A percentile compares a stretch with the other conserved stretches of the same genome.
These are phyloP conservation scores for Nothoprocta perdicaria DNA, from an alignment of 2,113 vertebrate species.

Conservation along the genomic window DNA sequence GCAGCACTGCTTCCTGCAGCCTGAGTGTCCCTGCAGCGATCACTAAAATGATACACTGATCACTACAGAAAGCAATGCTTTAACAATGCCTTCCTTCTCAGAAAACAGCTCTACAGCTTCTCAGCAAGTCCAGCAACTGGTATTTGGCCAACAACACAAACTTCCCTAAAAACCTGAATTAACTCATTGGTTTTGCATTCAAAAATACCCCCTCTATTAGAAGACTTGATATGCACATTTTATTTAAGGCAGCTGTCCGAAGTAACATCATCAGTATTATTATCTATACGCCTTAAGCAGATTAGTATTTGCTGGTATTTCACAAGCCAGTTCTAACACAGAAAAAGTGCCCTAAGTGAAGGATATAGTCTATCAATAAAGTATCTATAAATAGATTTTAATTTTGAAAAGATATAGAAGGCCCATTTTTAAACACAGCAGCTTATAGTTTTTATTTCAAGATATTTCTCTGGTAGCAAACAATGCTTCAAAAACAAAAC, in stretches of 20 bases:
- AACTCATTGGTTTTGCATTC: neutral
- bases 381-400: neutral
- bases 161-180: neutral
- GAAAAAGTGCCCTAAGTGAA: neutral
- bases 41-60: neutral
- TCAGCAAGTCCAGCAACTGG: neutral
- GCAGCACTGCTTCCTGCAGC: neutral
- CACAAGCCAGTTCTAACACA: neutral
- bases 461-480: neutral
- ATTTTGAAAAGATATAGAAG: neutral
- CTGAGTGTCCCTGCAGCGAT: neutral
- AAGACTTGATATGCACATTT: neutral
- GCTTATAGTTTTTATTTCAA: neutral
- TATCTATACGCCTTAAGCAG: neutral
- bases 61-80: neutral
- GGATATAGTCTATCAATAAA: neutral
- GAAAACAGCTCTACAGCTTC: neutral
- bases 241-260: too few relatives aligned
- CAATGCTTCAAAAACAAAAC: neutral
- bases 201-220: neutral
- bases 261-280: neutral
- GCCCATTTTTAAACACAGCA: neutral
- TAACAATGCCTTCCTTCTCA: neutral
- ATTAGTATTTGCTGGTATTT: neutral
- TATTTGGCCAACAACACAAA: neutral